Percentiles rank a stretch among this genome's conserved stretches.
Evolutionary conservation across 2,113 vertebrate genomes (phyloP).

Genomic region (Morone saxatilis): DNA sequence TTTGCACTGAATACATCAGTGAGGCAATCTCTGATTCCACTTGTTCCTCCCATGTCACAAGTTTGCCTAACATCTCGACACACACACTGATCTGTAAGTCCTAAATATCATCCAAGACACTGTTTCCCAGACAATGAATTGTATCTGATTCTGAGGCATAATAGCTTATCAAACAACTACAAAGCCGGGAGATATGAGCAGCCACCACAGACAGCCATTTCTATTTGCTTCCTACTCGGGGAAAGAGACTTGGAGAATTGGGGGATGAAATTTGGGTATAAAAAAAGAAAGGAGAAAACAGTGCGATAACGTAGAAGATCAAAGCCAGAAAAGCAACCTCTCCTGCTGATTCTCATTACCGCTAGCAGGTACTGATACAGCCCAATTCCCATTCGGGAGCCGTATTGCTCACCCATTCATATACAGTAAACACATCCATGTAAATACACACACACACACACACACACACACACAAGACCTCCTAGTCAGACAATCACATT

Average conservation of each 20-base stretch:
- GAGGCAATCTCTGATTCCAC: not conserved
- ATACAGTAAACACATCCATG: not conserved
- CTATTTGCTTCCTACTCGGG: slow-evolving; percentile 14
- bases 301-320: slow-evolving; percentile 44
- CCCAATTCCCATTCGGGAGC: slow-evolving; percentile 25
- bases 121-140: not conserved
- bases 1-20: not conserved
- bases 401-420: not conserved
- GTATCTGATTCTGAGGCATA: not conserved
- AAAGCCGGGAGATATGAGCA: slow-evolving; percentile 11
- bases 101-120: slow-evolving; percentile 6
- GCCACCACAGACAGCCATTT: not conserved
- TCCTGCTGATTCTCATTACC: slow-evolving; percentile 63
- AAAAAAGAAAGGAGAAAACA: slow-evolving; percentile 7
- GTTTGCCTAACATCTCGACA: not conserved
- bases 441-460: not conserved
- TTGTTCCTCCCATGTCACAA: not conserved
- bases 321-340: slow-evolving; percentile 51
- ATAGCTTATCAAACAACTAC: slow-evolving; percentile 5
- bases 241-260: not conserved
- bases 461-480: not conserved
- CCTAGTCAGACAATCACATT: slow-evolving; percentile 24
- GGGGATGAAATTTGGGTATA: slow-evolving; percentile 1
- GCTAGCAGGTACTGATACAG: slow-evolving; percentile 25
- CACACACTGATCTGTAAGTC: not conserved